phyloP scores from a whole-genome alignment of 2,888 invertebrate genomes.

The Imbricaverruca yamaguchii region DNA sequence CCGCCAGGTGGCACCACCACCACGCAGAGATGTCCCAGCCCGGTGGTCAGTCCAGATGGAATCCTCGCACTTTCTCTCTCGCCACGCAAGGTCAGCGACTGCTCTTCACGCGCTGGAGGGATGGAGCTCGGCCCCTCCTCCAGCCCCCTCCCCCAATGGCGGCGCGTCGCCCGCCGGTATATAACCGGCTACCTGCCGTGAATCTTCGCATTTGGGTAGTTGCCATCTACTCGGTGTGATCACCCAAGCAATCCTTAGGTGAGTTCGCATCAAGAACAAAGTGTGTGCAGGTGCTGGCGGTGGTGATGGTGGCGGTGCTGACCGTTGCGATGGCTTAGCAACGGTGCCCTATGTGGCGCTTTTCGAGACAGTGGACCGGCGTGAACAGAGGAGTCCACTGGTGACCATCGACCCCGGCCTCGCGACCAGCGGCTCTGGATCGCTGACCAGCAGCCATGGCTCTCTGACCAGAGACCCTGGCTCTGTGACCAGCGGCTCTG shows the following conservation, averaged over 20 bases:
- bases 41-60: neutral
- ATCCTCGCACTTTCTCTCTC: neutral
- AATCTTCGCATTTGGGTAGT: neutral
- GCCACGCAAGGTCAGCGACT: neutral
- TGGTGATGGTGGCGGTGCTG: neutral
- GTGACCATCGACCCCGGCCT: too few relatives aligned
- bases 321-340: too few relatives aligned
- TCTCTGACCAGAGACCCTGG: too few relatives aligned
- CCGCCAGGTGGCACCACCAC: neutral
- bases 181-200: neutral
- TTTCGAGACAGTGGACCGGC: too few relatives aligned
- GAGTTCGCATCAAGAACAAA: neutral
- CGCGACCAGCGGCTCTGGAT: too few relatives aligned
- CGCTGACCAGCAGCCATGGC: too few relatives aligned
- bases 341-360: too few relatives aligned
- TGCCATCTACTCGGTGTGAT: neutral
- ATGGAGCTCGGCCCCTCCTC: neutral
- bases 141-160: neutral
- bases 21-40: neutral
- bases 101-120: neutral
- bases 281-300: neutral
- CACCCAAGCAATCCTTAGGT: neutral
- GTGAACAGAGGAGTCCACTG: too few relatives aligned
- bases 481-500: too few relatives aligned
- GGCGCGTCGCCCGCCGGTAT: neutral